A percentile compares a stretch with the other conserved stretches of the same genome.
Conservation (phyloP, 2,888 invertebrate genomes). For the Cosmopolites sordidus region DNA sequence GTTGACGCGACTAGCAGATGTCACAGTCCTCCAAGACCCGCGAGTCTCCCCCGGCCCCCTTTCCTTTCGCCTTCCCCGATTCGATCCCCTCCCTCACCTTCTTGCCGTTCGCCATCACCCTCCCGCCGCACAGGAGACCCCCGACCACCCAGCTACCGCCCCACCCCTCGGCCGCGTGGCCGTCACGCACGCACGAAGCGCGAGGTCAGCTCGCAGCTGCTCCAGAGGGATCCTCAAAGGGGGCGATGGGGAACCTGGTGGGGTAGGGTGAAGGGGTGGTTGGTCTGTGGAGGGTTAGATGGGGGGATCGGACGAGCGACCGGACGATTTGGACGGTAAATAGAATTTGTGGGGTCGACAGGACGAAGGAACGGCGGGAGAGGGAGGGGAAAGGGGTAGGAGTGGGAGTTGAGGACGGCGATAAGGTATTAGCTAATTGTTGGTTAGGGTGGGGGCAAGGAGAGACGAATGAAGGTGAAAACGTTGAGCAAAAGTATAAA, state of each 20-base stretch:
- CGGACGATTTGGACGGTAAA: slow-evolving; percentile 20
- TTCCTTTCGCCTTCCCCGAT: background rate
- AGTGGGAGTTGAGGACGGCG: no score
- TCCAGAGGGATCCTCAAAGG: slow-evolving; percentile 6
- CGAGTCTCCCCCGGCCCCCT: slow-evolving; percentile 15
- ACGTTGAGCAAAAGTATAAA: no score
- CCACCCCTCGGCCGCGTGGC: slow-evolving; percentile 9
- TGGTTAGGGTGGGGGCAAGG: no score
- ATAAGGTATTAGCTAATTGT: no score
- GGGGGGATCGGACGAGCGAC: no score
- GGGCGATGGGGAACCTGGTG: slow-evolving; percentile 7
- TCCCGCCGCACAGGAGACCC: no score
- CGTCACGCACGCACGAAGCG: slow-evolving; percentile 27
- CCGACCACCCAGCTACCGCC: background rate
- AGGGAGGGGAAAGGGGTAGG: no score
- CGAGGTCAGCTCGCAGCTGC: slow-evolving; percentile 25
- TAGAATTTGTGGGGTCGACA: slow-evolving; percentile 21
- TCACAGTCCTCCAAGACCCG: slow-evolving; percentile 26
- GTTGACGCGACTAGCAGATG: slow-evolving; percentile 24
- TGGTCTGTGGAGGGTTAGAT: background rate
- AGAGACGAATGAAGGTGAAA: no score
- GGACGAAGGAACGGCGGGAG: no score
- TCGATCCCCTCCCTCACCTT: background rate
- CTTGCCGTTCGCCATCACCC: no score
- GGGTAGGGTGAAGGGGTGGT: slow-evolving; percentile 4